Evolutionary conservation across 2,888 invertebrate genomes (phyloP).

Genomic region (Hypsopygia costalis): DNA sequence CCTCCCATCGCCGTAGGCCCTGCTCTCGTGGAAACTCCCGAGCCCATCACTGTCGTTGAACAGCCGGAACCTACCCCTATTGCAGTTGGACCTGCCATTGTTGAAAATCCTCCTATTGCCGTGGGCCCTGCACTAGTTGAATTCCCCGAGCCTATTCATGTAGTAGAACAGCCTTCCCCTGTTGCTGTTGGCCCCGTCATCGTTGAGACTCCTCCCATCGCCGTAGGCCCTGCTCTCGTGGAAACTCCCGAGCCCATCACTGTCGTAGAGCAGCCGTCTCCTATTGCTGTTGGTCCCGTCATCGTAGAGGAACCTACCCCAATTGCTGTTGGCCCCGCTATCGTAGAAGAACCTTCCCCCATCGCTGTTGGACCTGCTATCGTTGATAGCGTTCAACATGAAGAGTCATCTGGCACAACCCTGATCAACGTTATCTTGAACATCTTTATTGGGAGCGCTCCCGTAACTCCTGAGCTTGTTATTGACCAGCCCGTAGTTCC

Average conservation of each 20-base stretch:
- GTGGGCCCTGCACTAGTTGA: not conserved
- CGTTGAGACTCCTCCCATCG: not conserved
- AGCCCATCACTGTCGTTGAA: slow-evolving; percentile 12
- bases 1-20: slow-evolving; percentile 17
- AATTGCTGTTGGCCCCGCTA: not conserved
- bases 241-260: not conserved
- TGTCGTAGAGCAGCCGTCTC: not conserved
- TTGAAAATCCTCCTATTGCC: not conserved
- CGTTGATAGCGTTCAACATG: not conserved
- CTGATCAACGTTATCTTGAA: slow-evolving; percentile 2
- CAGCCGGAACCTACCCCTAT: not conserved
- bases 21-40: slow-evolving; percentile 6
- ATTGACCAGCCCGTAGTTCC: not conserved
- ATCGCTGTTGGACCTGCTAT: not conserved
- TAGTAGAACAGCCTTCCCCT: not conserved
- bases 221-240: slow-evolving; percentile 3
- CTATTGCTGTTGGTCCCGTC: slow-evolving; percentile 1
- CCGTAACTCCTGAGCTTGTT: not conserved
- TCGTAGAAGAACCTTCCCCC: not conserved
- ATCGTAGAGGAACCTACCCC: not conserved
- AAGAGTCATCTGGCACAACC: not conserved
- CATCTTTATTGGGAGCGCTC: not conserved
- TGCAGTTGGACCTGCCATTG: not conserved
- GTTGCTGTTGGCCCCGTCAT: not conserved
- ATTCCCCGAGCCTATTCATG: not conserved